Percentiles rank a stretch among this genome's conserved stretches.
These are phyloP conservation scores for Sinopyrophorus schimmeli DNA, from an alignment of 2,888 invertebrate genomes.

Conservation along the genomic window DNA sequence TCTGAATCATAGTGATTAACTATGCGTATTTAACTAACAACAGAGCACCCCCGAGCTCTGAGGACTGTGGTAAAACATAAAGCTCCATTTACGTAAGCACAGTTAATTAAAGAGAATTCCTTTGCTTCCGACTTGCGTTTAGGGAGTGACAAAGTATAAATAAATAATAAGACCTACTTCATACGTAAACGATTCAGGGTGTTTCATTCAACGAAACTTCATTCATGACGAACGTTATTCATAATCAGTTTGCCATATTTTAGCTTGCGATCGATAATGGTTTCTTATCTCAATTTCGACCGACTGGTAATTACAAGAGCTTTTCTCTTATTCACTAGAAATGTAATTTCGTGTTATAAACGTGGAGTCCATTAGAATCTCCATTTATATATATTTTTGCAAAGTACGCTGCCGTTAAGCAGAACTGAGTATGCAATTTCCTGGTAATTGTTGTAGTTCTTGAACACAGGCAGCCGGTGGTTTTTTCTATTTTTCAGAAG, in stretches of 20 bases:
- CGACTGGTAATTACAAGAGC: no score
- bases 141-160: conserved; percentile 11
- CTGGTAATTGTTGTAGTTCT: conserved; percentile 6
- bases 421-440: conserved; percentile 5
- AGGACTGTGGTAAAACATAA: conserved; percentile 19
- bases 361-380: neutral
- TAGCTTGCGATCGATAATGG: no score
- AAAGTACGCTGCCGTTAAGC: neutral
- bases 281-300: no score
- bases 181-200: neutral
- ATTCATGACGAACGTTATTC: no score
- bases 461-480: conserved; percentile 1
- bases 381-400: neutral
- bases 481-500: neutral
- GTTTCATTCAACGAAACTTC: conserved; percentile 8
- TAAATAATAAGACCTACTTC: conserved; percentile 6
- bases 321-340: no score
- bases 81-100: conserved; percentile 19
- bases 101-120: conserved; percentile 25
- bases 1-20: no score
- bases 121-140: conserved; percentile 13
- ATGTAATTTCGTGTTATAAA: no score
- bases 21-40: no score
- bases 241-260: no score
- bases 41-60: conserved; percentile 11